Conservation (phyloP, 2,888 invertebrate species). For the Phyto melanocephala region DNA sequence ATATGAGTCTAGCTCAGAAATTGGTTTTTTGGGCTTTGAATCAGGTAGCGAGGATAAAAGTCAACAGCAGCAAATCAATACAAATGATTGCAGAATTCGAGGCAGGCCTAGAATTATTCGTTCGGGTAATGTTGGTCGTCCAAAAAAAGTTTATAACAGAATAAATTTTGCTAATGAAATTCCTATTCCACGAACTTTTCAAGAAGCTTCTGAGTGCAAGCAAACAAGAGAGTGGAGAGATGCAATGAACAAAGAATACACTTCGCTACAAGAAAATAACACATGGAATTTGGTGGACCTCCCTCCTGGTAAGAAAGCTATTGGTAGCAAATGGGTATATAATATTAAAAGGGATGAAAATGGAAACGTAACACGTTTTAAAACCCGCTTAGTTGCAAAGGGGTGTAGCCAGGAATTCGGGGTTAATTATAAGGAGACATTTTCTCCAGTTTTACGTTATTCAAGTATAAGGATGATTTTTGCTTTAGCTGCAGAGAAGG, state of each 20-base stretch:
- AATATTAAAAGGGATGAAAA: constrained; percentile 3
- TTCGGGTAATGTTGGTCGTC: no score
- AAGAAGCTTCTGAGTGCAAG: background rate
- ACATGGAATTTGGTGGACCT: background rate
- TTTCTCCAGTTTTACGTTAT: background rate
- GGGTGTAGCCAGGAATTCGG: background rate
- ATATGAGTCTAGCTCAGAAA: no score
- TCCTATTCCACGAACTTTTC: background rate
- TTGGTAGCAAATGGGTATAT: constrained; percentile 56
- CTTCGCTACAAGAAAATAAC: background rate
- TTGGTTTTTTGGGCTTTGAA: no score
- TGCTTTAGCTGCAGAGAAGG: background rate
- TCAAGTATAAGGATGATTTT: background rate
- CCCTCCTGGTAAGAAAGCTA: background rate
- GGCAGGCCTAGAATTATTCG: background rate
- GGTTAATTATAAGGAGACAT: background rate
- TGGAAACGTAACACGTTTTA: background rate
- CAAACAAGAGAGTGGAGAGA: background rate
- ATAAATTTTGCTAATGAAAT: no score
- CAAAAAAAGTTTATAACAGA: no score
- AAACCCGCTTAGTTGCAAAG: background rate
- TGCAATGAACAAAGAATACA: constrained; percentile 34
- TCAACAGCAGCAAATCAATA: no score
- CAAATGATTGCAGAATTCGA: no score
- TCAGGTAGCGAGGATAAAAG: background rate